These are phyloP conservation scores for Cheilosia soror DNA, from an alignment of 2,888 invertebrate species.

Conservation along the genomic window DNA sequence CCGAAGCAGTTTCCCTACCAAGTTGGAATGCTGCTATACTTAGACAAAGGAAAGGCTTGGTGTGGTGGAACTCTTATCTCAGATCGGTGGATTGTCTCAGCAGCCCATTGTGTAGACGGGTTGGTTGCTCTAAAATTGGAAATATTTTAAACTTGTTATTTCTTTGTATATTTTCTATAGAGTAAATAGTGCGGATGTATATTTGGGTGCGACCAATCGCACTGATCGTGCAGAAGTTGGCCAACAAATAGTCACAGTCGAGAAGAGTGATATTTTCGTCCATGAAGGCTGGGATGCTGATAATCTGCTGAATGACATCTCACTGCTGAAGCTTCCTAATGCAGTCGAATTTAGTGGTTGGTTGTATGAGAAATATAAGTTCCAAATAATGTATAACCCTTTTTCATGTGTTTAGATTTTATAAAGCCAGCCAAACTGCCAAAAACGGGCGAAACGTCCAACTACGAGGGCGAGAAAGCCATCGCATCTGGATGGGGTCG, in stretches of 20 bases:
- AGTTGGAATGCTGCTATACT: constrained; percentile 78
- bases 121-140: constrained; percentile 44
- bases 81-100: constrained; percentile 80
- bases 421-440: constrained; percentile 79
- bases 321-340: constrained; percentile 83
- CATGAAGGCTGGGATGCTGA: constrained; percentile 81
- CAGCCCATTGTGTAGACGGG: constrained; percentile 81
- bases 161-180: constrained; percentile 57
- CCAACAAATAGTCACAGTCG: constrained; percentile 78
- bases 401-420: constrained; percentile 64
- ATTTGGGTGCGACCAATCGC: constrained; percentile 79
- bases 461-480: constrained; percentile 77
- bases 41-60: constrained; percentile 77
- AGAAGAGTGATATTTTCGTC: constrained; percentile 78
- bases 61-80: constrained; percentile 82
- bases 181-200: constrained; percentile 79
- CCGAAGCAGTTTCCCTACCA: constrained; percentile 81
- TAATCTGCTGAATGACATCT: constrained; percentile 83
- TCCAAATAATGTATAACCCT: neutral
- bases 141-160: neutral
- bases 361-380: neutral
- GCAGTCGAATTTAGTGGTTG: constrained; percentile 82
- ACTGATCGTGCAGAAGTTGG: constrained; percentile 77
- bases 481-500: constrained; percentile 81
- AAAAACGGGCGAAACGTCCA: constrained; percentile 52